These are phyloP conservation scores for Thunnus thynnus DNA, from an alignment of 2,113 vertebrate genomes.

Conservation along the genomic window DNA sequence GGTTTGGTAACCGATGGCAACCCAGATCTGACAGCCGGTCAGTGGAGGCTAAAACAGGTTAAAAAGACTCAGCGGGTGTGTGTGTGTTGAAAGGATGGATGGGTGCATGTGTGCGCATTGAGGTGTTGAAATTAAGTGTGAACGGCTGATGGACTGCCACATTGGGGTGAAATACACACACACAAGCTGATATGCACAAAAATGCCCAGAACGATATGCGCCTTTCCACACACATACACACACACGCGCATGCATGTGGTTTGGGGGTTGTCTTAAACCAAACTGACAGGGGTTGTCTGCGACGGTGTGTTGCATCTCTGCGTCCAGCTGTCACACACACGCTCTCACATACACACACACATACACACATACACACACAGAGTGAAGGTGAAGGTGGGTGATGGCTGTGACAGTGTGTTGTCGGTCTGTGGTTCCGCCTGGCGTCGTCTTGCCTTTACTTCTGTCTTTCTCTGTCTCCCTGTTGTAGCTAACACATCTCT, in stretches of 20 bases:
- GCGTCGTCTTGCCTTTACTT: constrained; percentile 45
- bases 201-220: background rate
- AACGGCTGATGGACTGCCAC: constrained; percentile 41
- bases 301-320: constrained; percentile 30
- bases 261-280: constrained; percentile 49
- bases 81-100: constrained; percentile 15
- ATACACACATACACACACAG: background rate
- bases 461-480: constrained; percentile 55
- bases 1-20: constrained; percentile 47
- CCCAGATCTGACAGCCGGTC: constrained; percentile 55
- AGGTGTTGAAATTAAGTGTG: constrained; percentile 41
- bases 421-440: constrained; percentile 56
- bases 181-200: background rate
- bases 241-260: background rate
- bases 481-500: constrained; percentile 40
- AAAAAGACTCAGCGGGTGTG: constrained; percentile 40
- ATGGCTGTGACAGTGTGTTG: constrained; percentile 61
- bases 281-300: constrained; percentile 63
- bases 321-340: constrained; percentile 48
- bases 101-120: constrained; percentile 9
- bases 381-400: constrained; percentile 47
- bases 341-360: constrained; percentile 4
- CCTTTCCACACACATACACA: background rate
- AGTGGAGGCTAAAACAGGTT: constrained; percentile 56
- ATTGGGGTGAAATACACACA: background rate